A percentile compares a stretch with the other conserved stretches of the same genome.
Conservation (phyloP, 2,797 vertebrate species). For the Helostoma temminkii region DNA sequence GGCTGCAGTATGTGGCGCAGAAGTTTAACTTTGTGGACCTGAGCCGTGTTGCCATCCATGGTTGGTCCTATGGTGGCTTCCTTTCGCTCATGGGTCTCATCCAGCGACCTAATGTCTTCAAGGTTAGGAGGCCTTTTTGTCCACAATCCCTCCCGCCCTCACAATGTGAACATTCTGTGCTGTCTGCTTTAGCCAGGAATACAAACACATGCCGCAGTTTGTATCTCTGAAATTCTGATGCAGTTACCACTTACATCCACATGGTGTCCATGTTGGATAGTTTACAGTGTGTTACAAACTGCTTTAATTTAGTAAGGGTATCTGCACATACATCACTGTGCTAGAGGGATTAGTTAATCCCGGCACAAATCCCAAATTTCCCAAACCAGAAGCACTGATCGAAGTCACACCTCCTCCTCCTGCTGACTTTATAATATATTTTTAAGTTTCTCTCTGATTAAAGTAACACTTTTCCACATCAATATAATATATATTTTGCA, state of each 20-base stretch:
- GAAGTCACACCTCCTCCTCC: not conserved
- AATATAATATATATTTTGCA: not conserved
- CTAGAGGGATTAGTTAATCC: not conserved
- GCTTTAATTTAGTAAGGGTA: not conserved
- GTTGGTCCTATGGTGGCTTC: constrained; percentile 98
- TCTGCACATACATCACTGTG: not conserved
- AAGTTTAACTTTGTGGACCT: constrained; percentile 97
- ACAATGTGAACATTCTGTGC: not conserved
- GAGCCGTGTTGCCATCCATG: constrained; percentile 94
- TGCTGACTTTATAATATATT: not conserved
- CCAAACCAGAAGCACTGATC: not conserved
- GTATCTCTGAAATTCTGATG: constrained; percentile 10
- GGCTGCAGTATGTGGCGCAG: constrained; percentile 93
- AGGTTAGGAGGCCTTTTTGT: constrained; percentile 80
- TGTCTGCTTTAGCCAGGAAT: not conserved
- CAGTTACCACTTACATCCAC: constrained; percentile 58
- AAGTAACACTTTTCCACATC: not conserved
- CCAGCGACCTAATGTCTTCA: constrained; percentile 94
- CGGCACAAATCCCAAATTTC: not conserved
- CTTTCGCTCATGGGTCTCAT: constrained; percentile 98
- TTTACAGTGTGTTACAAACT: not conserved
- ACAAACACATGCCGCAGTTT: not conserved
- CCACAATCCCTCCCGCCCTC: too few relatives aligned
- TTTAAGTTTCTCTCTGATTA: not conserved
- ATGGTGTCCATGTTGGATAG: constrained; percentile 68